Base-by-base conservation (phyloP, 2,888 invertebrate species). In the Lasioglossum calceatum region DNA sequence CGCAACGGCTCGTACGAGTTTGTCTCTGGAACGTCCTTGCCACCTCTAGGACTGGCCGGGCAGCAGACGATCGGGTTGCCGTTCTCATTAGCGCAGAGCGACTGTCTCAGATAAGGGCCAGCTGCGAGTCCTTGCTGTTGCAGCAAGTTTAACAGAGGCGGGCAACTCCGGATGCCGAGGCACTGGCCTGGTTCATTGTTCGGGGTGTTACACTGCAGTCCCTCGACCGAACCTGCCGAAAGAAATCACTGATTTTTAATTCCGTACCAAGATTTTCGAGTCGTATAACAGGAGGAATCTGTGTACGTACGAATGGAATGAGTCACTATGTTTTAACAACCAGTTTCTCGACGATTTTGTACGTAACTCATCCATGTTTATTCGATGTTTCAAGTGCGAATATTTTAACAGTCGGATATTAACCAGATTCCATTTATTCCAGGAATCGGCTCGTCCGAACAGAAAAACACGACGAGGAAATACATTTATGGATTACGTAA, bases 31-130 rank as follows among this genome's bases (percentile, higher is more conserved):
- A 42, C 4, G 8, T 58, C 77, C 32, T 87, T 74, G 12, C 27
- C 39, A 14, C 8, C 75, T 78, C 5, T 12, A 39, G 32, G 3
- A 4, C 39, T n/a, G 0, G 36, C 47, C 16, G 96, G 96, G 89
- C 96, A 97, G 87, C 96, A 96, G 4, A 98, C 98, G 95, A 97
- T 96, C 19, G 98, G 97, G 79, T 96, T 96, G 8, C 91, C 94
- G 0, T 97, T 97, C 19, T 96, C 96, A 89, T 96, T 97, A 0
- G 97, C 97, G 92, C 98, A 98, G 27, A 97, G 96, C 0, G 97
- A 97, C 74, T 96, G 96, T 80, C 97, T 96, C 77, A 98, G 94
- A 0, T 96, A 95, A 0, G 96, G 96, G 0, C 95, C 95, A 0
- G 96, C 96, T 82, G 96, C 95, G 36, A 93, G 90, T 27, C 95